These are phyloP conservation scores for Agrochola litura DNA, from an alignment of 2,888 invertebrate species.

Conservation along the genomic window DNA sequence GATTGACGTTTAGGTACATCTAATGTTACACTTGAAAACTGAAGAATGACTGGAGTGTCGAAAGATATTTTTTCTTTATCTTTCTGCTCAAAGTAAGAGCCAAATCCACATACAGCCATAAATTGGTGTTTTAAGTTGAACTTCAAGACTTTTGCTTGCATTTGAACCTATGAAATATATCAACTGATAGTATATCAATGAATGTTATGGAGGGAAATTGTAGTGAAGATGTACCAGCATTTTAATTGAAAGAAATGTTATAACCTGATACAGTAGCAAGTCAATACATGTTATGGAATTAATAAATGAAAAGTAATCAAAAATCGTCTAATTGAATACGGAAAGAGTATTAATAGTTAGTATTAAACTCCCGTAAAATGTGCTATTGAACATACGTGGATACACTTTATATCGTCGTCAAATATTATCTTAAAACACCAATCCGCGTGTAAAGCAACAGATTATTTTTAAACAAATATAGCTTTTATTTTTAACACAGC, in stretches of 20 bases:
- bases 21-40: slow-evolving; percentile 31
- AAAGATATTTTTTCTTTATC: slow-evolving; percentile 11
- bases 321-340: not conserved
- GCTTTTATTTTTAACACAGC: not conserved
- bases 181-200: not conserved
- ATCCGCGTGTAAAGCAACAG: slow-evolving; percentile 26
- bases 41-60: not conserved
- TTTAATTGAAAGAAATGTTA: not conserved
- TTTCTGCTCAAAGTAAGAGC: not conserved
- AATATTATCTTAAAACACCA: slow-evolving; percentile 37
- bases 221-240: not conserved
- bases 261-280: not conserved
- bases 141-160: not conserved
- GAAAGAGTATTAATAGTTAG: not conserved
- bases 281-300: not conserved
- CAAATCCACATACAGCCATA: not conserved
- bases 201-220: not conserved
- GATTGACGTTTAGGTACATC: slow-evolving; percentile 40
- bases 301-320: slow-evolving; percentile 13
- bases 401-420: not conserved
- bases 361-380: not conserved
- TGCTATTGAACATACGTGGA: slow-evolving; percentile 7
- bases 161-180: not conserved
- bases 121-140: not conserved
- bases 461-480: slow-evolving; percentile 24